Base-by-base conservation (phyloP, 2,888 invertebrate genomes). In the Lasioglossum leucozonium region DNA sequence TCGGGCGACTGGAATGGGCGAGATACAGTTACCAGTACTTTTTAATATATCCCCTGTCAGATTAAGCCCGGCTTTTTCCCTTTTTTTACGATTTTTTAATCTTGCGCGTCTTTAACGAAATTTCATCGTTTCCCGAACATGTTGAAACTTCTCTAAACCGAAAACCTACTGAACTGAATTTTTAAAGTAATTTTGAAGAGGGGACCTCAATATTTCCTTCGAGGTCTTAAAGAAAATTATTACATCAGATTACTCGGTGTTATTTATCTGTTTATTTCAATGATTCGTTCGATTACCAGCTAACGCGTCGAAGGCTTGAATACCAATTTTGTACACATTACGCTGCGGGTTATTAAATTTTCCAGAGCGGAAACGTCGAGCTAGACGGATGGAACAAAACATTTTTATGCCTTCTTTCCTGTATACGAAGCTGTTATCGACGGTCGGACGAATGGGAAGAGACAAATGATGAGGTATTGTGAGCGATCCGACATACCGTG, bases 401-500 rank as follows among this genome's bases (percentile, higher is more conserved):
- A n/a, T 55, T 55, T 10, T n/a, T n/a, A 55, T 0, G 4, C 11
- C 1, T n/a, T 55, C n/a, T 4, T n/a, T n/a, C 11, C n/a, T 4
- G n/a, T 11, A 11, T 55, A 62, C 30, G 16, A 30, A 62, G 26
- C 13, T 62, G 30, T 62, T 62, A 5, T 58, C 0, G 13, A 30
- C 62, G 62, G 26, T 26, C 16, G 62, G 16, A 30, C 6, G 16
- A 30, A 26, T 30, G 6, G 30, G 30, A 62, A 16, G 8, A 30
- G 62, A 62, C 62, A 62, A 74, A 82, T 74, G 65, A 74, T 82
- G 58, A 69, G 37, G 79, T 69, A 67, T 34, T 44, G 44, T 30
- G 58, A 79, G 73, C 69, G 40, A 71, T 82, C 58, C 44, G 69
- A 79, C 80, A 47, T 55, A 22, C 40, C 47, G 67, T 44, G 74